These are phyloP conservation scores for Desmodus rotundus DNA, from an alignment of 2,113 vertebrate species.

Conservation along the genomic window DNA sequence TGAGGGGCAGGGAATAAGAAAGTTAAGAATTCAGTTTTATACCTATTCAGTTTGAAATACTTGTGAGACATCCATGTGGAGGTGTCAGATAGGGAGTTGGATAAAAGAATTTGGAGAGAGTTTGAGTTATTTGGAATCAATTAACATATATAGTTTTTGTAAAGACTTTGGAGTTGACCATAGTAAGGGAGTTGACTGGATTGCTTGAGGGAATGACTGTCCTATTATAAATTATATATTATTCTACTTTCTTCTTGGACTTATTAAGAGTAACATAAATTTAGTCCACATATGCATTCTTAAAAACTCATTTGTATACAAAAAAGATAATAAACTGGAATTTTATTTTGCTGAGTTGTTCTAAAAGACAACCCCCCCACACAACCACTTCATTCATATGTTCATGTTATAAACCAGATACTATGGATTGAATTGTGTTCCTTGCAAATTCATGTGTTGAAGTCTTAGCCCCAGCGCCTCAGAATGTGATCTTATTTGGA, in stretches of 20 bases:
- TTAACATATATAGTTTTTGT: neutral
- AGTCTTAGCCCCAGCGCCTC: neutral
- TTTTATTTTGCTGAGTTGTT: neutral
- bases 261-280: neutral
- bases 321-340: neutral
- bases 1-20: neutral
- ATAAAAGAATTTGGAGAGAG: neutral
- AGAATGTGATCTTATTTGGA: neutral
- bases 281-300: neutral
- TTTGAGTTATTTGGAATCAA: neutral
- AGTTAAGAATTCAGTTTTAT: neutral
- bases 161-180: neutral
- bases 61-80: neutral
- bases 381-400: neutral
- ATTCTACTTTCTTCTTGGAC: neutral
- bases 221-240: neutral
- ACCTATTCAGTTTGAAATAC: neutral
- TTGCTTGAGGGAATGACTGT: neutral
- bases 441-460: neutral
- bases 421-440: neutral
- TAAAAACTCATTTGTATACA: neutral
- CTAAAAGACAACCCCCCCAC: neutral
- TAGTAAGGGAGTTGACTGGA: neutral
- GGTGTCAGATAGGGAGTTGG: neutral
- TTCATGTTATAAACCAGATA: neutral